phyloP scores from a whole-genome alignment of 2,797 vertebrate species.

The Urosaurus nigricauda region DNA sequence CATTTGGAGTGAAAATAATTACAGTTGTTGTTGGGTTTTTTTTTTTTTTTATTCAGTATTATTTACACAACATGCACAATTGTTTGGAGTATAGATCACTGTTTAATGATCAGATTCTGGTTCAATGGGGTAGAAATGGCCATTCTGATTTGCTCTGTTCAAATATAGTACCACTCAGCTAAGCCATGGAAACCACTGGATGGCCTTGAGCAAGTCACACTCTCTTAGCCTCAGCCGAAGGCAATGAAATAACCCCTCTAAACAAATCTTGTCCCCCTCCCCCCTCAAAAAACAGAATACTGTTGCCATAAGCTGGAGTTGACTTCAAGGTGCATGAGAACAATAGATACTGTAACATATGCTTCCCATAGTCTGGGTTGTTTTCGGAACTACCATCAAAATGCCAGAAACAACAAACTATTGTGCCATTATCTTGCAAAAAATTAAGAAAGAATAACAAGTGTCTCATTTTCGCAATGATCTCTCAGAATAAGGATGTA shows the following conservation, averaged over 20 bases:
- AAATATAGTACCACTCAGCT: background rate
- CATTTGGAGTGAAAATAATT: background rate
- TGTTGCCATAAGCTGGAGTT: too few relatives aligned
- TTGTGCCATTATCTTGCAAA: background rate
- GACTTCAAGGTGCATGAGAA: too few relatives aligned
- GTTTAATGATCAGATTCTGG: background rate
- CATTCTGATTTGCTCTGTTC: background rate
- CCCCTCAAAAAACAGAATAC: too few relatives aligned
- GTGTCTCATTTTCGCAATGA: background rate
- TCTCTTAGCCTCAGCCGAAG: too few relatives aligned
- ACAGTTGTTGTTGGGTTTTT: too few relatives aligned
- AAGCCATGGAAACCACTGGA: too few relatives aligned
- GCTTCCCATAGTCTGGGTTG: background rate
- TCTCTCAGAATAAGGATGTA: background rate
- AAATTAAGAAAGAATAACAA: slow-evolving; percentile 2
- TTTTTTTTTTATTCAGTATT: background rate
- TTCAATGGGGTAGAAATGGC: too few relatives aligned
- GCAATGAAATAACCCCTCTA: too few relatives aligned
- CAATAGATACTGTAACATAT: background rate
- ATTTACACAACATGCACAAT: background rate
- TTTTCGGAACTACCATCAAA: background rate
- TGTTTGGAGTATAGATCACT: background rate
- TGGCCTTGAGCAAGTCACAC: too few relatives aligned
- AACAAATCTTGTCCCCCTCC: too few relatives aligned
- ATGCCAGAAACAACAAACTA: background rate